Percentiles rank a stretch among this genome's conserved stretches.
Evolutionary conservation across 2,113 vertebrate species (phyloP).

Genomic region (Canis aureus): DNA sequence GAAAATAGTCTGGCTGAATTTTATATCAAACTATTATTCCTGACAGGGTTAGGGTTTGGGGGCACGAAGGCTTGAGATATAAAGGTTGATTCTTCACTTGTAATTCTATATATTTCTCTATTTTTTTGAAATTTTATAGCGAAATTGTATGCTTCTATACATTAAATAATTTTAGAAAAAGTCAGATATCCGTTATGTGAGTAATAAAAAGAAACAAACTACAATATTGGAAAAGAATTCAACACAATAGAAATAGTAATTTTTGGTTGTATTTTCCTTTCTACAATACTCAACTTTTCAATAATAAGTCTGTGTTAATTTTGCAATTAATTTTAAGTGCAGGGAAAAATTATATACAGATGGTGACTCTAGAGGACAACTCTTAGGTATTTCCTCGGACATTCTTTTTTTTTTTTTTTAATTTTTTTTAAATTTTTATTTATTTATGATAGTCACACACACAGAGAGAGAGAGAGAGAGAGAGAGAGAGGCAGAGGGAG

Average conservation of each 20-base stretch:
- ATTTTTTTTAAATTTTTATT: too few relatives aligned
- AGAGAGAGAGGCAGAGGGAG: too few relatives aligned
- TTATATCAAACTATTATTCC: background rate
- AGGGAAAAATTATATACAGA: background rate
- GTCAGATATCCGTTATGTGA: background rate
- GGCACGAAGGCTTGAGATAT: background rate
- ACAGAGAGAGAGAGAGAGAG: too few relatives aligned
- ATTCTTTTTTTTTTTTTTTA: too few relatives aligned
- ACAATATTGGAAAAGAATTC: background rate
- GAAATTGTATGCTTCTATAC: background rate
- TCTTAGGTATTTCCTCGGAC: background rate
- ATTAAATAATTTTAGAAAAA: background rate
- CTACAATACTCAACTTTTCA: background rate
- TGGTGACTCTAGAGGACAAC: background rate
- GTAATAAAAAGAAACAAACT: background rate
- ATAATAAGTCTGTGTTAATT: background rate
- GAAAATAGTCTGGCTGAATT: background rate
- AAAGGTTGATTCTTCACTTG: background rate
- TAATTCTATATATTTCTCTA: background rate
- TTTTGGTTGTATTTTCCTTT: background rate
- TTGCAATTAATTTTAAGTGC: background rate
- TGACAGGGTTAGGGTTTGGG: background rate
- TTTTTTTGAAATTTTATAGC: background rate
- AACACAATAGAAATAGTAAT: background rate
- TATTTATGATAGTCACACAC: too few relatives aligned